Evolutionary conservation across 2,888 invertebrate genomes (phyloP), one percentile per base, ranked within the genome.

Genomic region (Dione vanillae): DNA sequence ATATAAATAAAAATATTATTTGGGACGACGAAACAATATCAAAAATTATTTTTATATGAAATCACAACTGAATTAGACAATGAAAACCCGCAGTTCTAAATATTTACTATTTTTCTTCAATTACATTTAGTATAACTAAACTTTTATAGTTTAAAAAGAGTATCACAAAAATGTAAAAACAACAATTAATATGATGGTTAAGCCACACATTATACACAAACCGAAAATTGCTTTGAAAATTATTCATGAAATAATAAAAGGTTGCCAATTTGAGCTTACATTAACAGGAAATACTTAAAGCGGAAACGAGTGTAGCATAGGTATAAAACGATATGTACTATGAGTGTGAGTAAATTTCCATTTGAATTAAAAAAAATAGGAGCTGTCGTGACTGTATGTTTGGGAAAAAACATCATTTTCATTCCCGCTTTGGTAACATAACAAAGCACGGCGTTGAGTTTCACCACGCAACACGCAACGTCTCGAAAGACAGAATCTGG

Each of bases 231-330:
- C 6, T 41, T 20, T n/a, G 20, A 14, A 59, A 20, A 43, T 41
- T 20, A 58, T 19, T 58, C 41, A 40, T 40, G 19, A 58, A 59
- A 59, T 10, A 41, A 59, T 59, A 41, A 20, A 3, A 41, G 41
- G 12, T 41, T 20, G 41, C 14, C 20, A 59, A n/a, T 43, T 59
- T 43, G 14, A 6, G 41, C 43, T 20, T n/a, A 59, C n/a, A 41
- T 43, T 20, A 43, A 59, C 43, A 41, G 14, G 14, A 59, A 59
- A 43, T 20, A 20, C 43, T 27, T 43, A 43, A 59, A 59, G 20
- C 27, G 59, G 20, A 59, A 59, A 59, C 20, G 41, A 59, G 14
- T 59, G 19, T 41, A 41, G 43, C 43, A 10, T 27, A 43, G 5
- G 41, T n/a, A n/a, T n/a, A n/a, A 59, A 59, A 1, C 41, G 41